phyloP scores from a whole-genome alignment of 2,113 vertebrate genomes.

The Halcyon senegalensis region DNA sequence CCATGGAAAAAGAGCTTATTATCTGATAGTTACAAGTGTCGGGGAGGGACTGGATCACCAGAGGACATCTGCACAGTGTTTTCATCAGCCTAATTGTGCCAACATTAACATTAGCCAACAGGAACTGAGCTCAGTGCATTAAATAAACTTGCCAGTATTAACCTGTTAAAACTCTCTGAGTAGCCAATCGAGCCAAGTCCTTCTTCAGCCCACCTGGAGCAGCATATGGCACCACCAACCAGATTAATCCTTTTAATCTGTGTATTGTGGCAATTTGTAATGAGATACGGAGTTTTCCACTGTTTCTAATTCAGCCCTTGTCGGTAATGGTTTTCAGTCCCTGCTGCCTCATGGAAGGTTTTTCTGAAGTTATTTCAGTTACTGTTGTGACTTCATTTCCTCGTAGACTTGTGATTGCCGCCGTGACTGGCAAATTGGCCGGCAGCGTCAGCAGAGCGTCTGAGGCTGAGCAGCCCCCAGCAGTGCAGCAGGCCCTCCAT shows the following conservation, averaged over 20 bases:
- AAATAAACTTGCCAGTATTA: constrained; percentile 47
- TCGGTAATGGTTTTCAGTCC: neutral
- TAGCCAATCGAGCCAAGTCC: neutral
- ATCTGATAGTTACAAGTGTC: constrained; percentile 36
- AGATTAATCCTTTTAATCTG: neutral
- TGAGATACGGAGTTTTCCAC: neutral
- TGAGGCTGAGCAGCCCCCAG: neutral
- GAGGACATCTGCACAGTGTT: constrained; percentile 66
- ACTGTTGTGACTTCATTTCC: constrained; percentile 28
- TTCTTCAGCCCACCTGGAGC: constrained; percentile 32
- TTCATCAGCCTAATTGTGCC: constrained; percentile 58
- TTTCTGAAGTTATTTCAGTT: constrained; percentile 17
- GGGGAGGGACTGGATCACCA: constrained; percentile 61
- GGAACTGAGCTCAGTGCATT: constrained; percentile 64
- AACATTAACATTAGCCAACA: constrained; percentile 64
- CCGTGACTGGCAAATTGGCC: neutral
- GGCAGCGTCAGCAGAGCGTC: rapidly evolving
- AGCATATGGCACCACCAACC: neutral
- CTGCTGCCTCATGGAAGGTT: neutral
- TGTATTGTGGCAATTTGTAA: neutral
- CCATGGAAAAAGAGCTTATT: constrained; percentile 46
- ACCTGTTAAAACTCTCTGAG: constrained; percentile 41
- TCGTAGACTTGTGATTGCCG: rapidly evolving
- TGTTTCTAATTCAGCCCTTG: neutral
- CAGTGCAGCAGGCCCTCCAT: neutral